A percentile compares a stretch with the other conserved stretches of the same genome.
phyloP scores from a whole-genome alignment of 2,888 invertebrate species.

The Chloroclysta siterata region DNA sequence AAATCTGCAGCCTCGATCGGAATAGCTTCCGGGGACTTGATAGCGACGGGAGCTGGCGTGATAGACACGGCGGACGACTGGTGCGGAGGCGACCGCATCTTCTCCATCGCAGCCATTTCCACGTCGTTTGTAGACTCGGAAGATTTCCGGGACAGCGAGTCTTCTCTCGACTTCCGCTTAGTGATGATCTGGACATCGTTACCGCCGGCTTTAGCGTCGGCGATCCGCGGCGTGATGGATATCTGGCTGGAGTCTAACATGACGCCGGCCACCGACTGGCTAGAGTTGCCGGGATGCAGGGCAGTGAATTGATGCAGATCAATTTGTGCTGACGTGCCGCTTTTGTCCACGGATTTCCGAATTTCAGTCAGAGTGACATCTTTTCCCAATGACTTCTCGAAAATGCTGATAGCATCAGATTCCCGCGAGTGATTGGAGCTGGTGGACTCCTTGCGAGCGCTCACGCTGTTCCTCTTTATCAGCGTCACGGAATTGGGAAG shows the following conservation, averaged over 20 bases:
- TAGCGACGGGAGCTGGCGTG: conserved; percentile 58
- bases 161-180: conserved; percentile 68
- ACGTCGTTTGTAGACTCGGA: conserved; percentile 64
- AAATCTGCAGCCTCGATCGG: conserved; percentile 66
- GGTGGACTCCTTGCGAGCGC: conserved; percentile 78
- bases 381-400: conserved; percentile 79
- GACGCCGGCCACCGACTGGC: conserved; percentile 57
- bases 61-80: conserved; percentile 60
- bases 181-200: conserved; percentile 62
- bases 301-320: conserved; percentile 75
- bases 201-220: conserved; percentile 55
- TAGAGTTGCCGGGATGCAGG: conserved; percentile 65
- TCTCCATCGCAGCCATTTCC: conserved; percentile 69
- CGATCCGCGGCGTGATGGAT: conserved; percentile 70
- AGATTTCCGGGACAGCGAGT: conserved; percentile 66
- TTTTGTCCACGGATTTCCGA: conserved; percentile 77
- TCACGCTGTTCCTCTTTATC: conserved; percentile 78
- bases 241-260: conserved; percentile 74
- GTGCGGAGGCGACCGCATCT: conserved; percentile 66
- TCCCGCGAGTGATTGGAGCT: conserved; percentile 78
- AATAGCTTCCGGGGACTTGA: conserved; percentile 65
- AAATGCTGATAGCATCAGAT: conserved; percentile 79
- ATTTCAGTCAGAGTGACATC: conserved; percentile 81
- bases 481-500: conserved; percentile 78
- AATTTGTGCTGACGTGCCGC: conserved; percentile 56